Conservation (phyloP, 2,888 invertebrate species). For the Drosophila formosana region DNA sequence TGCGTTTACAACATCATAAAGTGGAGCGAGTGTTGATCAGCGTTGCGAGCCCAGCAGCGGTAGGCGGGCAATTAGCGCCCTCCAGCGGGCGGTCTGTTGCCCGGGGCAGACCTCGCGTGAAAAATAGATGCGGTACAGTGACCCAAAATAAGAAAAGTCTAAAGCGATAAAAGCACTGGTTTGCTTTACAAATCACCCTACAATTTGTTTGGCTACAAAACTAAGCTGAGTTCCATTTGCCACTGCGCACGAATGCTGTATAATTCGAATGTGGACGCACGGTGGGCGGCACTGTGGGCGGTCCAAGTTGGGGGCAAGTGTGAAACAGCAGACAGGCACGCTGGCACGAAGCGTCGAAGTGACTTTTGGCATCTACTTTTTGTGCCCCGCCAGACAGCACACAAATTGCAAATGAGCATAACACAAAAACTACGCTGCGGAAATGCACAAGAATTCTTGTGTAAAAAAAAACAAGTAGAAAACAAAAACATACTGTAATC, state of each 20-base stretch:
- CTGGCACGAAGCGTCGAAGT: slow-evolving; percentile 76
- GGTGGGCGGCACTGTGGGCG: slow-evolving; percentile 59
- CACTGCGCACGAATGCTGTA: slow-evolving; percentile 30
- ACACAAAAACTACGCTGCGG: slow-evolving; percentile 67
- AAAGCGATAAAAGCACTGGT: slow-evolving; percentile 56
- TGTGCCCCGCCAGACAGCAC: slow-evolving; percentile 39
- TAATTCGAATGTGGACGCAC: slow-evolving; percentile 7
- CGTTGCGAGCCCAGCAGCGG: slow-evolving; percentile 25
- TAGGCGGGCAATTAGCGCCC: slow-evolving; percentile 51
- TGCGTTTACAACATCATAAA: slow-evolving; percentile 44
- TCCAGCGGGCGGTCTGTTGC: slow-evolving; percentile 43
- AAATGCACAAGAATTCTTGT: slow-evolving; percentile 76
- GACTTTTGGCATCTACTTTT: slow-evolving; percentile 60
- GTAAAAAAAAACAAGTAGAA: slow-evolving; percentile 60
- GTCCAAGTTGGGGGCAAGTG: slow-evolving; percentile 65
- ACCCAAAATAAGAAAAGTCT: slow-evolving; percentile 46
- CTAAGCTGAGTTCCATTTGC: slow-evolving; percentile 52
- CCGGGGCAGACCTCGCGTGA: slow-evolving; percentile 53
- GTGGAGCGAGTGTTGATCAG: slow-evolving; percentile 37
- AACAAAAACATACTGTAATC: slow-evolving; percentile 19
- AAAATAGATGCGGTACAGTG: slow-evolving; percentile 50
- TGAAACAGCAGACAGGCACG: slow-evolving; percentile 72
- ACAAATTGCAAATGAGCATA: slow-evolving; percentile 71
- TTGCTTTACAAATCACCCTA: slow-evolving; percentile 57
- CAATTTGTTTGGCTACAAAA: slow-evolving; percentile 48